Evolutionary conservation across 1,140 invertebrate species (phyloP), one percentile per base, ranked within the genome.

Genomic region (Paracyclopina nana): DNA sequence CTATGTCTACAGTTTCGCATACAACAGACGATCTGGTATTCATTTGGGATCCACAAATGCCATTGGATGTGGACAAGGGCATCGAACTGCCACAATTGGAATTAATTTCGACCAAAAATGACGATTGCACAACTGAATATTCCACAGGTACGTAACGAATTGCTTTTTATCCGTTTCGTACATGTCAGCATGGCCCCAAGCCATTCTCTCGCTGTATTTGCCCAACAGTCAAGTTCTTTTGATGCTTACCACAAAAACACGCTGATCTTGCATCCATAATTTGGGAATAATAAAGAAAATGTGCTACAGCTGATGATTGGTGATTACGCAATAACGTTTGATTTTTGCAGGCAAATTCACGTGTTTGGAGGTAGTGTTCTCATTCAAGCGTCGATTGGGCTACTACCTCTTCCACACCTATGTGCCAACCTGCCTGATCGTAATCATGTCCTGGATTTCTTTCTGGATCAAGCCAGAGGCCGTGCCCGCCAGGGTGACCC

Each of bases 391-490:
- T 25, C 72, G 82, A n/a, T 66, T 86, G 18, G 82, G 82, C 8
- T 87, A 87, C 65, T 82, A 87, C 64, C 66, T 87, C 14, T 84
- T 88, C 59, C 83, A 87, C 65, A 87, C 83, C 0, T 88, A 87
- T 65, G 83, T 87, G 58, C 84, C 83, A 2, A 84, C 82, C 11
- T 81, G 80, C 1, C 66, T 87, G 42, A 87, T 87, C 62, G 83
- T 87, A 38, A 81, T 86, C 53, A 87, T 86, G 82, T 85, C 81
- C 9, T 86, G 82, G 82, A 85, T 86, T 57, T 85, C 82, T 6
- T 88, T 88, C 63, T 88, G 83, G 83, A 87, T 88, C 54, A 85
- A 86, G 22, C 22, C 28, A 27, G 31, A 44, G 25, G 34, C 54
- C 4, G 28, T 55, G 12, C 40, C 22, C 9, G 52, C 28, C 27